These are phyloP conservation scores for Trissonchulus latispiculum DNA, from an alignment of 2,888 invertebrate species.

Conservation along the genomic window DNA sequence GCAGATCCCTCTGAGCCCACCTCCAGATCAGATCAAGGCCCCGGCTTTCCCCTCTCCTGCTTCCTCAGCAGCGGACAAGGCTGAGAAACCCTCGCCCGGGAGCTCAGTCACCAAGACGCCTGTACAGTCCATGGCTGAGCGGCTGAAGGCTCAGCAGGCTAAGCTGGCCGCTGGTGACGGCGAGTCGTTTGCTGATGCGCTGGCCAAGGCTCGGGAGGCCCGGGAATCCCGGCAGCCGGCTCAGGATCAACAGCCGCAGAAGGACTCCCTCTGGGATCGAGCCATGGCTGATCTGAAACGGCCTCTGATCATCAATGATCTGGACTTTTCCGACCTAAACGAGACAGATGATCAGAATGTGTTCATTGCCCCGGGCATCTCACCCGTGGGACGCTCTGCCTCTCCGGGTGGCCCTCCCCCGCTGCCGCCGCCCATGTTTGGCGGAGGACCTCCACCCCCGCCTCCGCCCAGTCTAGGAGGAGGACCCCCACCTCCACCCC, in stretches of 20 bases:
- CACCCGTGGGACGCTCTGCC: not conserved
- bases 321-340: constrained; percentile 87
- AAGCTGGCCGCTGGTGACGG: constrained; percentile 30
- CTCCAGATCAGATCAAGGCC: not conserved
- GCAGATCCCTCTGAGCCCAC: not conserved
- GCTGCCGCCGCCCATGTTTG: constrained; percentile 36
- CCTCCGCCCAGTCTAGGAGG: constrained; percentile 32
- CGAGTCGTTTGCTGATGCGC: constrained; percentile 24
- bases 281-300: constrained; percentile 56
- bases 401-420: constrained; percentile 20
- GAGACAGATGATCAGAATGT: constrained; percentile 60
- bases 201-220: not conserved
- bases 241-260: not conserved
- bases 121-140: constrained; percentile 17
- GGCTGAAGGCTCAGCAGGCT: constrained; percentile 23
- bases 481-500: constrained; percentile 44
- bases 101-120: not conserved
- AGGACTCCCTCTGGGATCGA: constrained; percentile 87
- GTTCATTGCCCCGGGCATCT: not conserved
- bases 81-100: too few relatives aligned
- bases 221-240: not conserved
- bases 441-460: constrained; percentile 33
- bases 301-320: constrained; percentile 69
- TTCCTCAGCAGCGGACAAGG: not conserved
- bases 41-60: not conserved